Evolutionary conservation across 2,888 invertebrate genomes (phyloP).

Genomic region (Reticulitermes lucifugus): DNA sequence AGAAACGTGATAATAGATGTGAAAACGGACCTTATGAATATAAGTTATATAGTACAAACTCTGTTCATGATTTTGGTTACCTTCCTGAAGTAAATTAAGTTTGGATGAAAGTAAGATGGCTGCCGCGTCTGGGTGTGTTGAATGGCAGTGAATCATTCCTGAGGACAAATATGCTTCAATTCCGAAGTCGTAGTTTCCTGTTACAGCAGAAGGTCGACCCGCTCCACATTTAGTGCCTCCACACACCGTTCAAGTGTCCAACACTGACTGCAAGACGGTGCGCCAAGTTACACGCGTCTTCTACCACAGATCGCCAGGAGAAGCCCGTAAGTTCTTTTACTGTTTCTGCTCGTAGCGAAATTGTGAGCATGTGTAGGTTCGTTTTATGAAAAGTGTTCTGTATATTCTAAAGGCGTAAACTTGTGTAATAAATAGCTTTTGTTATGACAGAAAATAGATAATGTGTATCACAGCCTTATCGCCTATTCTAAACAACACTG

Average conservation of each 20-base stretch:
- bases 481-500: slow-evolving; percentile 18
- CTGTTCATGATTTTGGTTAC: background rate
- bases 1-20: slow-evolving; percentile 1
- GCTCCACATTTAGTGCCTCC: too few species aligned
- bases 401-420: background rate
- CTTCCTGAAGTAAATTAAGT: slow-evolving; percentile 9
- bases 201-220: background rate
- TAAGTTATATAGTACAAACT: too few species aligned
- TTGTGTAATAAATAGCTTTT: background rate
- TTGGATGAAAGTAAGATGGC: slow-evolving; percentile 11
- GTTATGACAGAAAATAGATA: slow-evolving; percentile 34
- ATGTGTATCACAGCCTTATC: slow-evolving; percentile 30
- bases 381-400: too few species aligned
- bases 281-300: background rate
- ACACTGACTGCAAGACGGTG: background rate
- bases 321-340: too few species aligned
- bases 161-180: background rate
- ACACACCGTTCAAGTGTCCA: too few species aligned
- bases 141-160: slow-evolving; percentile 13
- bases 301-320: background rate
- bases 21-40: slow-evolving; percentile 7
- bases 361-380: too few species aligned
- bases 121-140: slow-evolving; percentile 9
- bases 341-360: too few species aligned
- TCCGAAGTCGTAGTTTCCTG: background rate